Evolutionary conservation across 2,797 vertebrate genomes (phyloP), one percentile per base, ranked within the genome.

Genomic region (Melanotaenia parkinsoni): DNA sequence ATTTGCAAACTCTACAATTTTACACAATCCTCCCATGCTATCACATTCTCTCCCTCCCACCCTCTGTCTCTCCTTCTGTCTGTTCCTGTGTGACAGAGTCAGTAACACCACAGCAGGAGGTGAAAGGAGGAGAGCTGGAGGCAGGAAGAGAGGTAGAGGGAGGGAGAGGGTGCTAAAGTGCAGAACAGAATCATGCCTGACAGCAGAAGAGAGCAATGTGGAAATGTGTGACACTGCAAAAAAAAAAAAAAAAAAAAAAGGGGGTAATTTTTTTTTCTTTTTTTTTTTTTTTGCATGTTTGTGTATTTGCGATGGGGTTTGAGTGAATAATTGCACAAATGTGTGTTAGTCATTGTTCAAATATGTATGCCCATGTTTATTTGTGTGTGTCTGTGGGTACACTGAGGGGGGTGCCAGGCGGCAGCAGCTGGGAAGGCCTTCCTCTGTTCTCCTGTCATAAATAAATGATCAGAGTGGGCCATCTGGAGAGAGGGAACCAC

Each of bases 391-490:
- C 62, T 72, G 63, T 72, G 70, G 72, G 70, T 86, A 89, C 72
- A 74, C 87, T 92, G 92, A 89, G 92, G 91, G 91, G 94, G 86
- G 86, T 89, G 87, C 93, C 93, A 91, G 89, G 90, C 91, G 81
- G 88, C 89, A 96, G 94, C 95, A 97, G 95, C 95, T 96, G 95
- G 91, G 92, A 51, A 88, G 84, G 87, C 90, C 95, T 95, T 93
- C 91, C 94, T 92, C 91, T 96, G 95, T 96, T 96, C 93, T 95
- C 94, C 91, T 93, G 90, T 96, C 93, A 94, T 95, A 95, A 96
- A 95, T 96, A 91, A 96, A 96, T 96, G 95, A 95, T 96, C 96
- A 96, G 90, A 96, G 91, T 86, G 71, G 91, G 91, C 95, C 94
- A 95, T 96, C 95, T 98, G 96, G 96, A 96, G 91, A 90, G 81